These are phyloP conservation scores for Cheilinus undulatus DNA, from an alignment of 2,113 vertebrate species.

Conservation along the genomic window DNA sequence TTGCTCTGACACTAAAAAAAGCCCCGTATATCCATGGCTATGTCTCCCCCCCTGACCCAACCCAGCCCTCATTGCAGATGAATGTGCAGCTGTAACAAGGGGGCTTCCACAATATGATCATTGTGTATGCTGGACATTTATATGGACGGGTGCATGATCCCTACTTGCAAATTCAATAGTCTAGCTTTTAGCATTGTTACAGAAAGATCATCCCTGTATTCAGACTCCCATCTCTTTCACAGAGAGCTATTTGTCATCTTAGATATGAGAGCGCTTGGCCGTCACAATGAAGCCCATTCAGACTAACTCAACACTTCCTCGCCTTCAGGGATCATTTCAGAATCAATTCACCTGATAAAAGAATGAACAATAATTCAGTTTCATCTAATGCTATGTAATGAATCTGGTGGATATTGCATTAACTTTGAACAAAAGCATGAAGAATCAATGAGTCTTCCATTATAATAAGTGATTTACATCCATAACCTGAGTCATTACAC, in stretches of 20 bases:
- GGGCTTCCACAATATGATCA: slow-evolving; percentile 36
- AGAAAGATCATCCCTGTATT: slow-evolving; percentile 40
- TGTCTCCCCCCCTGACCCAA: slow-evolving; percentile 30
- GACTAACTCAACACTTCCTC: slow-evolving; percentile 8
- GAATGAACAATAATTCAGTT: slow-evolving; percentile 33
- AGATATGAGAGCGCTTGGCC: slow-evolving; percentile 12
- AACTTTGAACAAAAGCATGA: slow-evolving; percentile 51
- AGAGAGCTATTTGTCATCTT: slow-evolving; percentile 45
- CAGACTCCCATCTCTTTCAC: slow-evolving; percentile 37
- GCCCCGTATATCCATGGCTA: neutral
- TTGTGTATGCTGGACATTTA: slow-evolving; percentile 46
- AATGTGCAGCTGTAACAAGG: slow-evolving; percentile 50
- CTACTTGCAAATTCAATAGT: slow-evolving; percentile 50
- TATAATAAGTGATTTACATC: slow-evolving; percentile 71
- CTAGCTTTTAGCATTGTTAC: slow-evolving; percentile 48
- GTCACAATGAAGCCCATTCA: neutral
- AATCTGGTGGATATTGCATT: slow-evolving; percentile 63
- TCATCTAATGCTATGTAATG: slow-evolving; percentile 45
- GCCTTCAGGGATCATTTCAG: slow-evolving; percentile 42
- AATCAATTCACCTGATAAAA: slow-evolving; percentile 50
- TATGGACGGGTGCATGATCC: slow-evolving; percentile 47
- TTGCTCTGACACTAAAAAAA: slow-evolving; percentile 4
- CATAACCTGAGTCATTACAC: slow-evolving; percentile 56
- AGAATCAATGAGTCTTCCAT: slow-evolving; percentile 67
- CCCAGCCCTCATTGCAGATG: slow-evolving; percentile 29